Base-by-base conservation (phyloP, 2,888 invertebrate genomes). In the Caenorhabditis wallacei region DNA sequence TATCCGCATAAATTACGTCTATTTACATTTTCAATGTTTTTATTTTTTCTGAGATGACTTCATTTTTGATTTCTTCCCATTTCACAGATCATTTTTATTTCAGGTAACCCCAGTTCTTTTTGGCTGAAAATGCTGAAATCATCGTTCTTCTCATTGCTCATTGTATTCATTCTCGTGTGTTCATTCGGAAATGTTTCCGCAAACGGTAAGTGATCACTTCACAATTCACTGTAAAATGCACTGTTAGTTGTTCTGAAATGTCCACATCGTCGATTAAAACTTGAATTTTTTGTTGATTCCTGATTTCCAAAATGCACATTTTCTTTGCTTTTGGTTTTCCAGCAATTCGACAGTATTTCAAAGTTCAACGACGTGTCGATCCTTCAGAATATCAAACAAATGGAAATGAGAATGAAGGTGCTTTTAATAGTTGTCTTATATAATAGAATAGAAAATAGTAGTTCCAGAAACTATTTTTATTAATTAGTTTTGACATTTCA, bases 81-180 rank as follows among this genome's bases (percentile, higher is more conserved):
- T 48, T 48, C 40, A 10, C 40, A 40, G 40, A 13, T 13, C 13
- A 2, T 46, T 56, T 56, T n/a, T 11, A 69, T 43, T 70, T 48
- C 57, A 70, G 57, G 70, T 70, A 56, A 69, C 59, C 54, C 40
- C 66, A 16, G 18, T 13, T 7, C 13, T 11, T 30, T 46, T 30
- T 48, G 35, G 20, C 51, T 20, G 20, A 72, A 53, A 72, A 72
- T 72, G 72, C 63, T 72, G 72, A 72, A 63, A 72, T 72, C 72
- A 7, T 63, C 61, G 24, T 18, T 64, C 18, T 20, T 72, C 61
- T 63, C 72, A 48, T 18, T 72, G 53, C 43, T 72, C 20, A 16
- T 59, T 26, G 54, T 72, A 35, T 63, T 72, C 24, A 11, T 72
- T 30, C 22, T 63, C 13, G 43, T 35, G 30, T 51, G 22, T 51